Evolutionary conservation across 2,888 invertebrate genomes (phyloP).

Genomic region (Drosophila anomalata): DNA sequence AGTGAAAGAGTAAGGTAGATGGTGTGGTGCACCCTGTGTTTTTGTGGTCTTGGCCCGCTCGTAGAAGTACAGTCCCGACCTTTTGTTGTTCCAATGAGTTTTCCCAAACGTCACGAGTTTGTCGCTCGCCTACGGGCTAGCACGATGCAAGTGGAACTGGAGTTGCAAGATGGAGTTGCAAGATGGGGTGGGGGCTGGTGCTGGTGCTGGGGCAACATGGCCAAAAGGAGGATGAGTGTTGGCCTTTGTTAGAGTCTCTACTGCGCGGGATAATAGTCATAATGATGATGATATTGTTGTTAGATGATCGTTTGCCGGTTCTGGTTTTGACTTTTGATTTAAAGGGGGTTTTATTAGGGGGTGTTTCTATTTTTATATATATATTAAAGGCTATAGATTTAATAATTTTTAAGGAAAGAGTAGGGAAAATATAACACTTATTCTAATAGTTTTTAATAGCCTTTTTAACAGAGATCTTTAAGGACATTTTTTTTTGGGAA

Average conservation of each 20-base stretch:
- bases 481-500: too few species aligned
- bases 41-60: conserved; percentile 3
- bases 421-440: too few species aligned
- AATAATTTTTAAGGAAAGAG: neutral
- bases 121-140: conserved; percentile 32
- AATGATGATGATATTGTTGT: neutral
- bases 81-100: conserved; percentile 26
- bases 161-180: conserved; percentile 2
- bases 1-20: neutral
- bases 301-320: conserved; percentile 21
- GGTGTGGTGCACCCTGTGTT: conserved; percentile 21
- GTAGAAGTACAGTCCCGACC: conserved; percentile 38
- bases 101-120: conserved; percentile 43
- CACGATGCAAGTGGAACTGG: conserved; percentile 19
- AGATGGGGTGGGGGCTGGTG: neutral
- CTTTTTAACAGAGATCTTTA: too few species aligned
- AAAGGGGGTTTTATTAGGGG: neutral
- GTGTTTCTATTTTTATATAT: neutral
- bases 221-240: too few species aligned
- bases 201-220: neutral
- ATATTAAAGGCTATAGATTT: neutral
- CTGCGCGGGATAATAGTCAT: conserved; percentile 11
- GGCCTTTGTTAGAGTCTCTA: neutral
- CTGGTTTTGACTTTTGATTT: conserved; percentile 10
- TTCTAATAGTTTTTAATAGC: too few species aligned